phyloP scores from a whole-genome alignment of 2,113 vertebrate species.

The Nothocercus julius region DNA sequence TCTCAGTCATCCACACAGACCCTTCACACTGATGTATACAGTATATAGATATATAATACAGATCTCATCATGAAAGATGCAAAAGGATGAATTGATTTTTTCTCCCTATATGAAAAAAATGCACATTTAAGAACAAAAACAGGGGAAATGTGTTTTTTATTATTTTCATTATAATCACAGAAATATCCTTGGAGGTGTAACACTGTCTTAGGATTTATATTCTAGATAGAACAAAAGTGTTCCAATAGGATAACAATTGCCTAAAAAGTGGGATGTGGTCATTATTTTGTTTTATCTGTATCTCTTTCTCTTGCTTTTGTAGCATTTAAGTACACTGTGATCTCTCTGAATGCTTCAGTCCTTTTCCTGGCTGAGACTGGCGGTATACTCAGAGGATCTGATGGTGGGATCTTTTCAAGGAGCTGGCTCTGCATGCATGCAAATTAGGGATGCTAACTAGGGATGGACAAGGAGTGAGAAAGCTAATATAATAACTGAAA shows the following conservation, averaged over 20 bases:
- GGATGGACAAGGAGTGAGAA: not conserved
- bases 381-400: not conserved
- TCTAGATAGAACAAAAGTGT: not conserved
- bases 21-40: not conserved
- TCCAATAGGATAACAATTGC: not conserved
- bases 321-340: not conserved
- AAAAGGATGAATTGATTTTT: not conserved
- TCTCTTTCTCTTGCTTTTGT: not conserved
- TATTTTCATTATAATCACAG: not conserved
- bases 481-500: not conserved
- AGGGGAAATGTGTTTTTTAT: not conserved
- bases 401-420: constrained; percentile 8
- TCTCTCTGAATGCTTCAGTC: not conserved
- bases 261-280: not conserved
- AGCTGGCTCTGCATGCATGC: constrained; percentile 22
- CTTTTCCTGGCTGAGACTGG: not conserved
- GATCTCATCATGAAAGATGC: not conserved
- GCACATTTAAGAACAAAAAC: not conserved
- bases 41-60: not conserved
- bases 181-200: not conserved
- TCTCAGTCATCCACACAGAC: not conserved
- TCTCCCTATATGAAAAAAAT: not conserved
- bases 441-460: not conserved
- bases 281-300: constrained; percentile 31
- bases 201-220: not conserved